A percentile compares a stretch with the other conserved stretches of the same genome.
Evolutionary conservation across 1,140 invertebrate genomes (phyloP).

Genomic region (Drosophila melanogaster): DNA sequence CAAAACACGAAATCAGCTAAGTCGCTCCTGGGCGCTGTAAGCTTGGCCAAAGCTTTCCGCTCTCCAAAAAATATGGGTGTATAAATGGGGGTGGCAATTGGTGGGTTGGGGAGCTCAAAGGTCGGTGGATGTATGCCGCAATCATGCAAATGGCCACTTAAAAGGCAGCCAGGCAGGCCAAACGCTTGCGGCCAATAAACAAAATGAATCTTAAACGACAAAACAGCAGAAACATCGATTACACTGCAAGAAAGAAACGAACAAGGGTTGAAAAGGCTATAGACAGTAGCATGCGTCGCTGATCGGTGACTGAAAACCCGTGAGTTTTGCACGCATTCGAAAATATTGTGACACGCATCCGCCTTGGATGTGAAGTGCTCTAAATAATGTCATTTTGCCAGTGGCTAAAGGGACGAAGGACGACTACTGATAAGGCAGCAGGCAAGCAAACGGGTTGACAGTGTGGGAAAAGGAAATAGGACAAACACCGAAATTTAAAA

Average conservation of each 20-base stretch:
- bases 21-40: slow-evolving; percentile 22
- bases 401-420: slow-evolving; percentile 6
- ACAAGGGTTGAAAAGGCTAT: neutral
- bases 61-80: slow-evolving; percentile 12
- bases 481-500: neutral
- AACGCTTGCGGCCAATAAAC: slow-evolving; percentile 72
- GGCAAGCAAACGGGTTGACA: neutral
- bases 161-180: slow-evolving; percentile 55
- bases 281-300: slow-evolving; percentile 25
- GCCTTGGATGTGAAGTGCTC: slow-evolving; percentile 64
- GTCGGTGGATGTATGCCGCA: slow-evolving; percentile 46
- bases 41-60: slow-evolving; percentile 42
- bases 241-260: neutral
- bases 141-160: slow-evolving; percentile 79
- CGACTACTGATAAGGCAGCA: slow-evolving; percentile 39
- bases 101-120: neutral
- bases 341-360: slow-evolving; percentile 70
- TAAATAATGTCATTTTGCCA: slow-evolving; percentile 75
- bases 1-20: slow-evolving; percentile 55
- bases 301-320: slow-evolving; percentile 12
- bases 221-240: slow-evolving; percentile 14
- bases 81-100: neutral
- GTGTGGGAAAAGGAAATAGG: neutral
- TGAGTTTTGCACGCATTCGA: slow-evolving; percentile 30
- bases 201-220: slow-evolving; percentile 61